Percentiles rank a stretch among this genome's conserved stretches.
Conservation (phyloP, 2,797 vertebrate genomes). For the Chrysocyon brachyurus region DNA sequence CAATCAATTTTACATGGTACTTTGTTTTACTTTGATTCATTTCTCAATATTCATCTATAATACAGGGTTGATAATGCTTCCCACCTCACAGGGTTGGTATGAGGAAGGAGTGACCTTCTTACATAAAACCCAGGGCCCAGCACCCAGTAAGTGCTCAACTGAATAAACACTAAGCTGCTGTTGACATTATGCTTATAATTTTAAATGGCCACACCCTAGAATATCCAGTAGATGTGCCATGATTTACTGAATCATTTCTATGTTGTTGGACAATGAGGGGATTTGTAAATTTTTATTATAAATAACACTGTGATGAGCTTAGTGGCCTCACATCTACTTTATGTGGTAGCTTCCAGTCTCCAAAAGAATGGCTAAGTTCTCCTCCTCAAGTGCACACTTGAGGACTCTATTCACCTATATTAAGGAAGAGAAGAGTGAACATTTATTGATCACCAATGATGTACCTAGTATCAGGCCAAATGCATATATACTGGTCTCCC, state of each 20-base stretch:
- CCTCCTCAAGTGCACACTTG: neutral
- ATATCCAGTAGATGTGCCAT: neutral
- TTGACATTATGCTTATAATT: neutral
- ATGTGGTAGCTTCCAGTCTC: neutral
- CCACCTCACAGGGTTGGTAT: neutral
- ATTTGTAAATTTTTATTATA: neutral
- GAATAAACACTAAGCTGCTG: neutral
- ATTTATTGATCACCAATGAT: neutral
- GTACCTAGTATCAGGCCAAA: neutral
- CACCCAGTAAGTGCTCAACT: neutral
- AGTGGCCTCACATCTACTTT: neutral
- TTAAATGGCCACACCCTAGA: neutral
- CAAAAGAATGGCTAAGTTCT: neutral
- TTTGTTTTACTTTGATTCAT: neutral
- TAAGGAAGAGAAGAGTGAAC: neutral
- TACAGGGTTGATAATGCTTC: neutral
- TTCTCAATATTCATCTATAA: neutral
- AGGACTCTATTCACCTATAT: neutral
- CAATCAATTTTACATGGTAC: neutral
- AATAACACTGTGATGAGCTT: neutral
- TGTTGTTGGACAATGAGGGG: neutral
- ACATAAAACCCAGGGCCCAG: neutral
- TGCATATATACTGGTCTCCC: neutral
- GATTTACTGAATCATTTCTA: neutral
- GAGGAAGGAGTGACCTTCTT: neutral